Evolutionary conservation across 1,140 invertebrate genomes (phyloP).

Genomic region (Agrilus planipennis): DNA sequence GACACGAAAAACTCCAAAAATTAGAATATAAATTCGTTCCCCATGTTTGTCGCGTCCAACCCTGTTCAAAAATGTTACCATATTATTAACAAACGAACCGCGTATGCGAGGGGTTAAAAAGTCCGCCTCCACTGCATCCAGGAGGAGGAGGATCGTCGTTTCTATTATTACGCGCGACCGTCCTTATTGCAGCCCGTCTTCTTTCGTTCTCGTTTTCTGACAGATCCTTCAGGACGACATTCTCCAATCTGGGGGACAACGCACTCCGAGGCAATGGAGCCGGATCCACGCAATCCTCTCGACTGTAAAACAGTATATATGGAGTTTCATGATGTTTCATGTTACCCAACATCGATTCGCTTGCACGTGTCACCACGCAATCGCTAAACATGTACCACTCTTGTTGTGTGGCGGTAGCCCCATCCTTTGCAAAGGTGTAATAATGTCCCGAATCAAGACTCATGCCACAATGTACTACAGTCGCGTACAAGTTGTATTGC

Average conservation of each 20-base stretch:
- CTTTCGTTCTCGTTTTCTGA: slow-evolving; percentile 22
- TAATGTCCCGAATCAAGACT: slow-evolving; percentile 79
- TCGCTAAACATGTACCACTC: slow-evolving; percentile 78
- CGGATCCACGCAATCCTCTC: slow-evolving; percentile 24
- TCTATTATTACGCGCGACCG: slow-evolving; percentile 16
- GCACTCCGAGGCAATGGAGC: slow-evolving; percentile 16
- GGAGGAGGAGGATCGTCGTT: slow-evolving; percentile 32
- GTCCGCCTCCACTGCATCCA: slow-evolving; percentile 29
- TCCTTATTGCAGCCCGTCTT: slow-evolving; percentile 9
- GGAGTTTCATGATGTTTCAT: slow-evolving; percentile 63
- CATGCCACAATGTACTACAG: slow-evolving; percentile 71
- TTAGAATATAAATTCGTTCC: too few species aligned
- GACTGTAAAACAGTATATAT: slow-evolving; percentile 66
- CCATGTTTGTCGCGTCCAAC: too few species aligned
- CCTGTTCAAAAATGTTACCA: too few species aligned
- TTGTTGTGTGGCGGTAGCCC: too few species aligned
- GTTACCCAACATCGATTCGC: slow-evolving; percentile 44
- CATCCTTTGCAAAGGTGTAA: slow-evolving; percentile 65
- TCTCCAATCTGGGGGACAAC: slow-evolving; percentile 19
- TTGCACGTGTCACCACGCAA: slow-evolving; percentile 48
- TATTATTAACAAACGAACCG: slow-evolving; percentile 31
- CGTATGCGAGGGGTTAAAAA: slow-evolving; percentile 18
- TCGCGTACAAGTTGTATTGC: slow-evolving; percentile 61
- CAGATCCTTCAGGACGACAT: slow-evolving; percentile 19
- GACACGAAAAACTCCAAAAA: too few species aligned